Evolutionary conservation across 2,797 vertebrate species (phyloP), one percentile per base, ranked within the genome.

Genomic region (Protosalanx chinensis): DNA sequence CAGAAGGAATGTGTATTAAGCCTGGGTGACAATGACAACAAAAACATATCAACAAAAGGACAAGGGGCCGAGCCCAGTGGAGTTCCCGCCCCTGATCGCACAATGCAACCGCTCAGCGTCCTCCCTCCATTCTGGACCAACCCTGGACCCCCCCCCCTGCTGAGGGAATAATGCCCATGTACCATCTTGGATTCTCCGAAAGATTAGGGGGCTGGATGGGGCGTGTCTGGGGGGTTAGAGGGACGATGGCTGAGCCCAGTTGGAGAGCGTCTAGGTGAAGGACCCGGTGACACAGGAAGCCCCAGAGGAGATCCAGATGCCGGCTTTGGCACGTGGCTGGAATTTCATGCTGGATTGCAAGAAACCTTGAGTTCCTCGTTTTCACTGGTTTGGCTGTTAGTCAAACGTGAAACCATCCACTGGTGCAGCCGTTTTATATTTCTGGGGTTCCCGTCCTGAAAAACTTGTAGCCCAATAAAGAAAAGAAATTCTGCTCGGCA

Each of bases 11-110:
- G 82, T 82, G 82, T 79, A 81, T 89, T 88, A 88, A 88, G 84
- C 70, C 81, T 58, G 46, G 68, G 72, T 85, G 86, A 93, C 93
- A 93, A 93, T 91, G 85, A 88, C 81, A 85, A 91, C 88, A 91
- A 91, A 83, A 81, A 77, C 73, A 81, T 71, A 81, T 71, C 64
- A 60, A 60, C 71, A 72, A 72, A 37, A 72, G 75, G 68, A 27
- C 49, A 18, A 75, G 73, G 84, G 83, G 73, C 86, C 87, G 78
- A 87, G 84, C 85, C 89, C 83, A 74, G 81, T 81, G 79, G 77
- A 83, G 88, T 78, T 81, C 75, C 87, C 85, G 78, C 89, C 90
- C 86, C 81, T 81, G 71, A 71, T 74, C 73, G 88, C 75, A 92
- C 91, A 93, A 92, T 90, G 87, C 84, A 80, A 74, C 74, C 56